Conservation (phyloP, 1,140 invertebrate genomes). For the Littorina saxatilis region DNA sequence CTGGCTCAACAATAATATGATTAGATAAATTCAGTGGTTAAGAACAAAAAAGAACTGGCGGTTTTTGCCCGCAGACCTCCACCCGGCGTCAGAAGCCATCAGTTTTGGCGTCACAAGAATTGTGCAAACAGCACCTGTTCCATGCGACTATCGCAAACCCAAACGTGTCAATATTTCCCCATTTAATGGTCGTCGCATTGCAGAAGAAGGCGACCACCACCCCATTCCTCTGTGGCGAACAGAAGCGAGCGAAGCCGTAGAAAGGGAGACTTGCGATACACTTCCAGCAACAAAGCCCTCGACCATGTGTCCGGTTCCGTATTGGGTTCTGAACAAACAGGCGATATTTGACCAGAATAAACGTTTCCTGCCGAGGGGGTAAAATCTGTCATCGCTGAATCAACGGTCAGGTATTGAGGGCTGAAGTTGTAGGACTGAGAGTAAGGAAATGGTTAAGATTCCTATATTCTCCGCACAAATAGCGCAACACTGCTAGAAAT, state of each 20-base stretch:
- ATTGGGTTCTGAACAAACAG: neutral
- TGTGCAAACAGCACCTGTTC: neutral
- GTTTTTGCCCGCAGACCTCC: too few relatives aligned
- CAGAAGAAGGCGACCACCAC: neutral
- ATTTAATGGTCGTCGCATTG: neutral
- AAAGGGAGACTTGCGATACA: neutral
- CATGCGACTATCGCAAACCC: too few relatives aligned
- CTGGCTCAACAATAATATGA: too few relatives aligned
- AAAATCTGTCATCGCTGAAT: neutral
- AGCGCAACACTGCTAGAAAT: too few relatives aligned
- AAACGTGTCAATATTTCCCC: constrained; percentile 8
- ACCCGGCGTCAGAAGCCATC: too few relatives aligned
- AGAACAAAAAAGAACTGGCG: too few relatives aligned
- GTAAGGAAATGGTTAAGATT: neutral
- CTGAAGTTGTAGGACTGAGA: neutral
- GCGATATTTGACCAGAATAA: constrained; percentile 6
- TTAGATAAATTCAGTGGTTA: too few relatives aligned
- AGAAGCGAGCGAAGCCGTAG: neutral
- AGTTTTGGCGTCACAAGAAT: too few relatives aligned
- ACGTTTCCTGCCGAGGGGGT: neutral
- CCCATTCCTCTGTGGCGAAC: neutral
- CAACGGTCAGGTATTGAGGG: neutral
- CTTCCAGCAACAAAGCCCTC: neutral
- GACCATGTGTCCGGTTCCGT: neutral
- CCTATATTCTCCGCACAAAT: neutral